Evolutionary conservation across 2,888 invertebrate species (phyloP).

Genomic region (Linyphia triangularis): DNA sequence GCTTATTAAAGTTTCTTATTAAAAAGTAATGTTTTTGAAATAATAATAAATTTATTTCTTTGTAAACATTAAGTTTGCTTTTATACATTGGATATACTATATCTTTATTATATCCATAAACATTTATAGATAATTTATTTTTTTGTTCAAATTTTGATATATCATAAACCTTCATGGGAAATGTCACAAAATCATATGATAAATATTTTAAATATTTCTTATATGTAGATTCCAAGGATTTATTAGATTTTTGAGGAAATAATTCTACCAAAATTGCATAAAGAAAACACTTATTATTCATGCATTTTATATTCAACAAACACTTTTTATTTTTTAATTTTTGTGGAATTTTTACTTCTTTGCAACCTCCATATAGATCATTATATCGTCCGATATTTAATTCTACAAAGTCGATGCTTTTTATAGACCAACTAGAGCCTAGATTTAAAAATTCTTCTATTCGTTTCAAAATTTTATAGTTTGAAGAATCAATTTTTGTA

Average conservation of each 20-base stretch:
- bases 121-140: slow-evolving; percentile 22
- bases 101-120: slow-evolving; percentile 5
- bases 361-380: slow-evolving; percentile 15
- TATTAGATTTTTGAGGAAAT: slow-evolving; percentile 26
- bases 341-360: neutral
- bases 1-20: slow-evolving; percentile 21
- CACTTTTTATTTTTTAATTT: slow-evolving; percentile 27
- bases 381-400: slow-evolving; percentile 1
- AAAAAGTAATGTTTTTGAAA: slow-evolving; percentile 24
- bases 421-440: neutral
- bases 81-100: slow-evolving; percentile 32
- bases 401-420: slow-evolving; percentile 33
- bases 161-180: neutral
- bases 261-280: neutral
- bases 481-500: neutral
- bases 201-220: slow-evolving; percentile 31
- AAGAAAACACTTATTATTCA: slow-evolving; percentile 27
- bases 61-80: slow-evolving; percentile 25
- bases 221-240: slow-evolving; percentile 17
- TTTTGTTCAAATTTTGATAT: slow-evolving; percentile 16
- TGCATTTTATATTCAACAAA: neutral
- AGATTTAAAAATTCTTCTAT: slow-evolving; percentile 10
- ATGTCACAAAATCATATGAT: slow-evolving; percentile 17
- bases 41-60: slow-evolving; percentile 42
- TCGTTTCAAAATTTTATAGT: neutral